Evolutionary conservation across 2,888 invertebrate genomes (phyloP).

Genomic region (Leptinotarsa rubiginosa): DNA sequence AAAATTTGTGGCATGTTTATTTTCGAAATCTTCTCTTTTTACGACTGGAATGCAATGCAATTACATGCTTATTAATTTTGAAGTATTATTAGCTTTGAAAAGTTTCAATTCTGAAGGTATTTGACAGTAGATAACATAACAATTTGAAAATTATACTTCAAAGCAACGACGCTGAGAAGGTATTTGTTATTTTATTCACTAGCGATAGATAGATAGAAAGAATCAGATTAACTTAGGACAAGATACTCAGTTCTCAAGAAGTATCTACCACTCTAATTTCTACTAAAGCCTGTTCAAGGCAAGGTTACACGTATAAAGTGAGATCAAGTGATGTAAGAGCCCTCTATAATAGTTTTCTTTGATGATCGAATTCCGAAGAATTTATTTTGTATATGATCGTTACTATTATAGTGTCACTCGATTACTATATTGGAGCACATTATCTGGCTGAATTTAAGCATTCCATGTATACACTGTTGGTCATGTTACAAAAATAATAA

Average conservation of each 20-base stretch:
- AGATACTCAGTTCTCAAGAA: too few species aligned
- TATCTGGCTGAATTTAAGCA: slow-evolving; percentile 65
- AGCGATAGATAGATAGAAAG: too few species aligned
- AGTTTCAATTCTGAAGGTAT: not conserved
- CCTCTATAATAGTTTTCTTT: slow-evolving; percentile 61
- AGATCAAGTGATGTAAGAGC: slow-evolving; percentile 34
- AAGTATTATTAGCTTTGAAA: not conserved
- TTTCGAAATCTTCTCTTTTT: too few species aligned
- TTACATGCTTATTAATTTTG: not conserved
- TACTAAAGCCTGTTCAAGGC: too few species aligned
- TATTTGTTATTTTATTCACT: too few species aligned
- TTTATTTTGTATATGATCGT: slow-evolving; percentile 65
- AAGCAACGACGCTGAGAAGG: too few species aligned
- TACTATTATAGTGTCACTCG: slow-evolving; percentile 60
- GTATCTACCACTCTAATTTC: too few species aligned
- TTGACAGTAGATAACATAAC: too few species aligned
- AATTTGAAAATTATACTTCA: too few species aligned
- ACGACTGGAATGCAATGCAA: not conserved
- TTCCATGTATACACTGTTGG: slow-evolving; percentile 68
- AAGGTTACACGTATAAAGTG: not conserved
- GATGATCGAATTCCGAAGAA: slow-evolving; percentile 61
- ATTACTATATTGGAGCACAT: slow-evolving; percentile 66
- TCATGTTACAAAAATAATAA: slow-evolving; percentile 67
- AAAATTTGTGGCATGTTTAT: too few species aligned
- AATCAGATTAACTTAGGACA: too few species aligned